These are phyloP conservation scores for Puffinus mauretanicus DNA, from an alignment of 2,113 vertebrate genomes.

Conservation along the genomic window DNA sequence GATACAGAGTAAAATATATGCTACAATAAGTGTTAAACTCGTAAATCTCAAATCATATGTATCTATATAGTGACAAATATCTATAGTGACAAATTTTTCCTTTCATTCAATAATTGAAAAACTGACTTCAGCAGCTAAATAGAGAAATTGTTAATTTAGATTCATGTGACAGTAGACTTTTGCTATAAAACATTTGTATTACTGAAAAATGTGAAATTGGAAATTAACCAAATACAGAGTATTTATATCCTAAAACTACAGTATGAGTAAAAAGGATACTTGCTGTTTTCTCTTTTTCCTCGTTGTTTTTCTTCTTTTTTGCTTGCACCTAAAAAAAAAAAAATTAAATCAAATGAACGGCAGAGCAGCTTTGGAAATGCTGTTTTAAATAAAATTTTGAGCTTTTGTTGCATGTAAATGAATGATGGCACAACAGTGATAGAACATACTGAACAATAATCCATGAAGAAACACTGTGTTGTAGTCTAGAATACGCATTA, in stretches of 20 bases:
- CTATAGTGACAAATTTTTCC: background rate
- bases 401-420: background rate
- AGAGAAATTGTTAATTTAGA: background rate
- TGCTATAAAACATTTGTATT: background rate
- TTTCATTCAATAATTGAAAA: background rate
- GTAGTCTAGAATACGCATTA: background rate
- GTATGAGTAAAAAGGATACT: slow-evolving; percentile 66
- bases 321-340: slow-evolving; percentile 76
- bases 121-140: background rate
- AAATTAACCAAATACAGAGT: background rate
- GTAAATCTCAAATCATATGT: background rate
- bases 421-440: background rate
- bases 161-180: background rate
- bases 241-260: background rate
- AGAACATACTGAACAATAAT: background rate
- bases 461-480: background rate
- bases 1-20: background rate
- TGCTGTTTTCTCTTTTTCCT: slow-evolving; percentile 84
- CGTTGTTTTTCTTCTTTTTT: slow-evolving; percentile 89
- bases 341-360: background rate
- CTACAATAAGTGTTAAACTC: background rate
- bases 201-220: background rate
- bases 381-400: background rate
- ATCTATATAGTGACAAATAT: background rate
- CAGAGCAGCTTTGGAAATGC: background rate